Evolutionary conservation across 2,113 vertebrate species (phyloP).

Genomic region (Furnarius figulus): DNA sequence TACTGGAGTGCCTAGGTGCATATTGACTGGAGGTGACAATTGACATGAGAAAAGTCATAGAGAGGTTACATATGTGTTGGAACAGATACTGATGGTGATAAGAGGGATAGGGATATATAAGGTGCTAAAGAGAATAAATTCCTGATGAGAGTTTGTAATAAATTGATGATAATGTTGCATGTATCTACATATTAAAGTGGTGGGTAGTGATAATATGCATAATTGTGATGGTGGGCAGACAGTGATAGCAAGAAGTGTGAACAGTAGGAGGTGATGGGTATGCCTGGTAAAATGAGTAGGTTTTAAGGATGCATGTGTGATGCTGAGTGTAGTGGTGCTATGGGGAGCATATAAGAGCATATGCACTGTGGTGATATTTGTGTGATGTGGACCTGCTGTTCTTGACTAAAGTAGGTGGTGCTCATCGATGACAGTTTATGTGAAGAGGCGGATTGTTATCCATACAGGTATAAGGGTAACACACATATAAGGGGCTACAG

Average conservation of each 20-base stretch:
- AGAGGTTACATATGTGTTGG: not conserved
- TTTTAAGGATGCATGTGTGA: not conserved
- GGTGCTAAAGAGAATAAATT: not conserved
- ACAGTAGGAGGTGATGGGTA: slow-evolving; percentile 36
- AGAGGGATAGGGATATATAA: not conserved
- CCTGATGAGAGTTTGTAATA: not conserved
- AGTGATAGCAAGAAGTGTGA: not conserved
- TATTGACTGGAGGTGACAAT: not conserved
- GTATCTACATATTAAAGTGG: slow-evolving; percentile 33
- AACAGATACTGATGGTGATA: not conserved
- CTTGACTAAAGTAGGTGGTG: not conserved
- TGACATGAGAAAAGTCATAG: not conserved
- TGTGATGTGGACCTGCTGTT: not conserved
- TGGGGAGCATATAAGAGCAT: not conserved
- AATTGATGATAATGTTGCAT: not conserved
- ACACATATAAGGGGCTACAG: not conserved
- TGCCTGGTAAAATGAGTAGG: not conserved
- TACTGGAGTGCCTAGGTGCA: not conserved
- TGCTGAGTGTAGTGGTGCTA: not conserved
- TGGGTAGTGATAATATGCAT: slow-evolving; percentile 12
- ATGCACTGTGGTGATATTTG: not conserved
- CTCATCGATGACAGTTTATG: not conserved
- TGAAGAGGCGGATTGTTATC: not conserved
- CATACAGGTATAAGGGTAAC: not conserved
- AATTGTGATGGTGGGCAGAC: slow-evolving; percentile 13